phyloP scores from a whole-genome alignment of 2,797 vertebrate species.

The Pachyuromys duprasi region DNA sequence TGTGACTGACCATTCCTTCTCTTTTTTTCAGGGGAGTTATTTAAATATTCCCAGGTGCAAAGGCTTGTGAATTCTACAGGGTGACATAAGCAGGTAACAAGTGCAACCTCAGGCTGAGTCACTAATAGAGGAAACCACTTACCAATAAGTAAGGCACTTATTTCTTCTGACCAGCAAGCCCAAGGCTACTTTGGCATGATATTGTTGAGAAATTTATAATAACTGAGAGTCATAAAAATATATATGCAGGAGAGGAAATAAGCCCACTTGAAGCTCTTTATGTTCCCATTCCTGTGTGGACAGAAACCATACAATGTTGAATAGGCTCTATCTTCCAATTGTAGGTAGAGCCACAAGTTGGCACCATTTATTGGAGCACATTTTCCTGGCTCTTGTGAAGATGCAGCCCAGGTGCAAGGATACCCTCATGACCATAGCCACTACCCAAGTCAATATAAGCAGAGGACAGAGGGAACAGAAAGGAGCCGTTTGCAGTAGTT shows the following conservation, averaged over 20 bases:
- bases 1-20: slow-evolving; percentile 6
- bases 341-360: background rate
- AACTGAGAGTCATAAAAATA: background rate
- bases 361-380: background rate
- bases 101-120: background rate
- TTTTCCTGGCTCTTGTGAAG: background rate
- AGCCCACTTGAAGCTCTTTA: background rate
- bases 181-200: background rate
- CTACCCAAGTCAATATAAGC: background rate
- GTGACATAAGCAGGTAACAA: background rate
- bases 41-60: background rate
- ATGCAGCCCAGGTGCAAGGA: background rate
- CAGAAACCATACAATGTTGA: background rate
- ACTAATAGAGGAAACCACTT: background rate
- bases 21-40: background rate
- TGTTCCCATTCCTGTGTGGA: background rate
- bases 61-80: background rate
- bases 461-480: background rate
- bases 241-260: background rate
- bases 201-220: background rate
- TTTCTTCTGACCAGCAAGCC: background rate
- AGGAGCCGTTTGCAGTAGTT: background rate
- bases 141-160: background rate
- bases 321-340: background rate
- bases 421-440: background rate